Percentiles rank a stretch among this genome's conserved stretches.
Conservation (phyloP, 2,888 invertebrate species). For the Diaphora mendica region DNA sequence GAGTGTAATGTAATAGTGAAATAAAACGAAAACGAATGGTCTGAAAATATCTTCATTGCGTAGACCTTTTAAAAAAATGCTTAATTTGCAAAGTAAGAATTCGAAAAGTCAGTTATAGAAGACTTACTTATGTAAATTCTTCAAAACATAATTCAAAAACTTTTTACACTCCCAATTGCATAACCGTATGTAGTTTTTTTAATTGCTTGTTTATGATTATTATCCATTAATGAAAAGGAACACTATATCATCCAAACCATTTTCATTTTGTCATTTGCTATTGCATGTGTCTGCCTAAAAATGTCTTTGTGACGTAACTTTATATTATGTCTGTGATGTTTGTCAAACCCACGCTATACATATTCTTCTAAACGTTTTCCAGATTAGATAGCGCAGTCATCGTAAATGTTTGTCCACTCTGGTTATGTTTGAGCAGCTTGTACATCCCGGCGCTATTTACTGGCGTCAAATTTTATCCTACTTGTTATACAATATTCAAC, state of each 20-base stretch:
- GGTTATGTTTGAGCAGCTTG: conserved; percentile 73
- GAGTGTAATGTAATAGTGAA: too few relatives aligned
- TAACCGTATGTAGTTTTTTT: too few relatives aligned
- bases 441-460: conserved; percentile 62
- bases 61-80: conserved; percentile 5
- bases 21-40: conserved; percentile 43
- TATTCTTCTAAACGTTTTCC: conserved; percentile 65
- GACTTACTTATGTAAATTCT: not conserved
- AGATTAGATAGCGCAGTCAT: conserved; percentile 79
- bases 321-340: conserved; percentile 30
- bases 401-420: conserved; percentile 73
- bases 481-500: conserved; percentile 57
- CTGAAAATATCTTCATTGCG: conserved; percentile 33
- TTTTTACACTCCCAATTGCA: not conserved
- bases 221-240: not conserved
- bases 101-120: not conserved
- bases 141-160: not conserved
- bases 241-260: conserved; percentile 28
- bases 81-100: not conserved
- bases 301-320: conserved; percentile 36
- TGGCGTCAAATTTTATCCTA: conserved; percentile 57
- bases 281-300: conserved; percentile 21
- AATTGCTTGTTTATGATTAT: not conserved
- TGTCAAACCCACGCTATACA: conserved; percentile 42
- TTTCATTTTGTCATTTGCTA: conserved; percentile 19